Evolutionary conservation across 2,888 invertebrate species (phyloP), one percentile per base, ranked within the genome.

Genomic region (Pseudococcus longispinus): DNA sequence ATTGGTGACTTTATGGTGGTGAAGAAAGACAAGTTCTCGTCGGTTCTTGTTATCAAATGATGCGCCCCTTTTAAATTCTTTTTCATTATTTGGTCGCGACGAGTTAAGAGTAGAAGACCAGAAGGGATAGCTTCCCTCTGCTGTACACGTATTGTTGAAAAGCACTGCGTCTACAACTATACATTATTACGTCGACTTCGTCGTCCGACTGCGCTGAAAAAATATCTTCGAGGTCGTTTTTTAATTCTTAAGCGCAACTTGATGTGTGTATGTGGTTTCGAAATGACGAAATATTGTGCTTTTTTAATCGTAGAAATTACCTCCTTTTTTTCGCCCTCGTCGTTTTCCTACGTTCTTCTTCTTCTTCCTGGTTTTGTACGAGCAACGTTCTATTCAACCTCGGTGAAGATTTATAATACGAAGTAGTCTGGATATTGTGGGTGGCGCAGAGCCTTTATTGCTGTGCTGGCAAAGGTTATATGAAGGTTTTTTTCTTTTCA

Each of bases 201-300:
- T 80, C 32, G 20, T 80, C 20, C 37, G 20, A 42, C 60, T 23
- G 15, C 20, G 0, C 20, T 23, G 77, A 37, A 77, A 77, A 77
- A 37, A 9, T 42, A 80, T 80, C 37, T 20, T 42, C 42, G 77
- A 42, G 77, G 77, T 70, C 70, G 70, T 70, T 70, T 70, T 70
- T 70, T 70, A 70, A 70, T 70, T 70, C 70, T 29, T 70, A 29
- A 60, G 23, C 70, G 29, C 18, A 32, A 70, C 29, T 15, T 29
- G 70, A 70, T 29, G 29, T 18, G 15, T 26, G 29, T 29, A 70
- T 26, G 29, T 70, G 29, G 70, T 0, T 60, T 60, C 60, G 70
- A 70, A 70, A 70, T 70, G 70, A 80, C 42, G 77, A 80, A 80
- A 80, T 80, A 80, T 80, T 80, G 42, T 42, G 77, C 77, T 80